phyloP scores from a whole-genome alignment of 2,113 vertebrate genomes.

The Poeciliopsis turrubarensis region DNA sequence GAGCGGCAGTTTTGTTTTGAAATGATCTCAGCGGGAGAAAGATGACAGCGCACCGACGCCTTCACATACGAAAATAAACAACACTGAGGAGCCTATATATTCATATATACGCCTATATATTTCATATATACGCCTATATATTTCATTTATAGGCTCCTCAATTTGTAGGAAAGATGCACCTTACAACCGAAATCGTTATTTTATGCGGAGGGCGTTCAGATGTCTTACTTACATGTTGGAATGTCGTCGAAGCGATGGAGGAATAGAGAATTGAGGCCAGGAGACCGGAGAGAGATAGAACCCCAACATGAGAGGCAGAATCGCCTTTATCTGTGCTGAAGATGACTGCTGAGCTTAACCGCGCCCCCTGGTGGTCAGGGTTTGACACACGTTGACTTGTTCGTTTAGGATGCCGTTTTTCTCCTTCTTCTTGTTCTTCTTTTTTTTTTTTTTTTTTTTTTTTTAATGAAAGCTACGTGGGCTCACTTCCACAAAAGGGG shows the following conservation, averaged over 20 bases:
- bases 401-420: no score
- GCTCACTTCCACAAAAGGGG: no score
- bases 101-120: no score
- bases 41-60: not conserved
- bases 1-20: no score
- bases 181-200: not conserved
- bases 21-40: not conserved
- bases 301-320: no score
- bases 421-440: no score
- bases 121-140: no score
- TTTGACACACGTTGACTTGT: not conserved
- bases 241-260: not conserved
- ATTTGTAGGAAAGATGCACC: no score
- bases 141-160: no score
- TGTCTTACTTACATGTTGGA: constrained; percentile 14
- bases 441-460: no score
- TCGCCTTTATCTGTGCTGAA: not conserved
- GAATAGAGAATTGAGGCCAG: not conserved
- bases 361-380: constrained; percentile 25
- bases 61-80: not conserved
- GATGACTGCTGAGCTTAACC: not conserved
- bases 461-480: no score
- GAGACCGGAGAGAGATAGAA: not conserved
- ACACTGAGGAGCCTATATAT: not conserved
- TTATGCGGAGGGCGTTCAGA: not conserved